Percentiles rank a stretch among this genome's conserved stretches.
Evolutionary conservation across 1,140 invertebrate genomes (phyloP).

Genomic region (Dysdera silvatica): DNA sequence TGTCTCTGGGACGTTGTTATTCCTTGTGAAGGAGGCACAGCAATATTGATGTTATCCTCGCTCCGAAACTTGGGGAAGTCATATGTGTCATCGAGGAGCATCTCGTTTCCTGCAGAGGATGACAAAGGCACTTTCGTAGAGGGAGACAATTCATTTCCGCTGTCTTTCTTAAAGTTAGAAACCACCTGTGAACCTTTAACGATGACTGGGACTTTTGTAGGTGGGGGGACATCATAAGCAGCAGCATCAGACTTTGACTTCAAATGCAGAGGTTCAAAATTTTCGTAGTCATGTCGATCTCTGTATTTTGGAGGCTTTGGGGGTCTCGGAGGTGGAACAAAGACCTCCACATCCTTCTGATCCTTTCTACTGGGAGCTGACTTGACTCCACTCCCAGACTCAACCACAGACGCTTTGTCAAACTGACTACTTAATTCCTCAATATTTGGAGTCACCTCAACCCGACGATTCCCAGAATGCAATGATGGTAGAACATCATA

Average conservation of each 20-base stretch:
- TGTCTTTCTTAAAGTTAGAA: not conserved
- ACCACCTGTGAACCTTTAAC: not conserved
- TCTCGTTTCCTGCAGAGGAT: conserved; percentile 10
- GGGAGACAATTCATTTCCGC: conserved; percentile 7
- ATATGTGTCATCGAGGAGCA: conserved; percentile 55
- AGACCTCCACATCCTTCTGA: not conserved
- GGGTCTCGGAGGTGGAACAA: conserved; percentile 29
- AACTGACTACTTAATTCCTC: conserved; percentile 17
- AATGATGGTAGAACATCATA: conserved; percentile 21
- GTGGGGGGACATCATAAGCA: conserved; percentile 21
- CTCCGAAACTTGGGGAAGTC: conserved; percentile 62
- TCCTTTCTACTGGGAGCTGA: not conserved
- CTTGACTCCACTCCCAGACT: too few relatives aligned
- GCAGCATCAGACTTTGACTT: not conserved
- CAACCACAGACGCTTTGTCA: conserved; percentile 17
- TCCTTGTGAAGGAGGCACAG: conserved; percentile 25
- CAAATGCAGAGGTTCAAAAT: conserved; percentile 17
- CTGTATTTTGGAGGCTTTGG: conserved; percentile 31
- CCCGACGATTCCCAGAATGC: too few relatives aligned
- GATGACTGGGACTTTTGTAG: not conserved
- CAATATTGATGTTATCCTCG: conserved; percentile 38
- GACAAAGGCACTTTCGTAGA: conserved; percentile 2
- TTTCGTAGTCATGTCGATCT: conserved; percentile 23
- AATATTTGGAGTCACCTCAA: too few relatives aligned
- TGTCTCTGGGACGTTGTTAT: conserved; percentile 30